Evolutionary conservation across 2,888 invertebrate species (phyloP), one percentile per base, ranked within the genome.

Genomic region (Thymelicus sylvestris): DNA sequence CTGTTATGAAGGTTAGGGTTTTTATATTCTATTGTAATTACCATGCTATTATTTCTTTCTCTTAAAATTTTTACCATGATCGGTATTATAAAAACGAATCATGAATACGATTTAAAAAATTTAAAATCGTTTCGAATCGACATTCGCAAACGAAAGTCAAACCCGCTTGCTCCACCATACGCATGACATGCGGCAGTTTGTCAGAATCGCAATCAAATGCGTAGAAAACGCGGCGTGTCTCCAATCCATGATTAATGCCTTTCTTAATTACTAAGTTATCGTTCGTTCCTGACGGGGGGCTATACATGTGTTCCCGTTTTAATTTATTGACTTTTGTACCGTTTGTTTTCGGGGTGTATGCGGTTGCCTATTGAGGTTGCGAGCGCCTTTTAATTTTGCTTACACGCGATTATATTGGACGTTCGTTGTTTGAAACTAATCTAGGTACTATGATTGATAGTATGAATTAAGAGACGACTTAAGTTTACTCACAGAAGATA

Each of bases 201-300:
- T 91, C 91, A 90, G 87, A 86, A 82, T 87, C 84, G 89, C 89
- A 86, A 87, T 88, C 85, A 87, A 83, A 85, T 83, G 82, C 77
- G 77, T 78, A 79, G 78, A 79, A 80, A 84, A 81, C 80, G 82
- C 82, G 80, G 82, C 83, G 83, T 86, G 88, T 84, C 88, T 84
- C 83, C 86, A 84, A 91, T 87, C 83, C 81, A 81, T 92, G 93
- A 93, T 93, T 91, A 93, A 93, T 93, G 92, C 80, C 76, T 91
- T 91, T 91, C 92, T 92, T 93, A 93, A 93, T 93, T 93, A 92
- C 91, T 83, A 90, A 92, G 90, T 90, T 89, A 91, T 89, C 89
- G 88, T 81, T 83, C 74, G 66, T 57, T 8, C 72, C 77, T 77
- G 81, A 77, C 81, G 80, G 82, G 81, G 84, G 82, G 72, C 19